Evolutionary conservation across 2,113 vertebrate genomes (phyloP).

Genomic region (Rhineura floridana): DNA sequence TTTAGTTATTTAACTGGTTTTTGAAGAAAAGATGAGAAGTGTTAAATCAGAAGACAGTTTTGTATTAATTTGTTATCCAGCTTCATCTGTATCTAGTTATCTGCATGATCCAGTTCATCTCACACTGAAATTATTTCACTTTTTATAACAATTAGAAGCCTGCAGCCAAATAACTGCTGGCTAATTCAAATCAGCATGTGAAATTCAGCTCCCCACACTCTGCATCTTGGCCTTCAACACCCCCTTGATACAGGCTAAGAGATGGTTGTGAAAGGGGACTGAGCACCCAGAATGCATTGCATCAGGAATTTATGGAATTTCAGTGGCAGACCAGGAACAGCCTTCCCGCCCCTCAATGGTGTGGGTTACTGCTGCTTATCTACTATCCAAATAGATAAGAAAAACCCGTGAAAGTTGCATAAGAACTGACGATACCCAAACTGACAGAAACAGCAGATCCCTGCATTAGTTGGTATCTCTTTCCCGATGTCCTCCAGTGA

Average conservation of each 20-base stretch:
- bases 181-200: background rate
- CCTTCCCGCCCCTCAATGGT: background rate
- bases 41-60: background rate
- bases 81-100: background rate
- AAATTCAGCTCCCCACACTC: background rate
- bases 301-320: background rate
- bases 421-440: too few relatives aligned
- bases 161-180: background rate
- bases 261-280: too few relatives aligned
- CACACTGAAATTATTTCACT: background rate
- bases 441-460: too few relatives aligned
- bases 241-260: background rate
- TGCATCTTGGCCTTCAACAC: background rate
- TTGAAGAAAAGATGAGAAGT: background rate
- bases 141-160: background rate
- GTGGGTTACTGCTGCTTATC: too few relatives aligned
- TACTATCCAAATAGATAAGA: too few relatives aligned
- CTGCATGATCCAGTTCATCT: background rate
- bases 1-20: background rate
- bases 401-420: too few relatives aligned
- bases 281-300: background rate
- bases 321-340: background rate
- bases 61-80: background rate
- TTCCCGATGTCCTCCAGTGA: too few relatives aligned
- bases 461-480: too few relatives aligned